Evolutionary conservation across 2,113 vertebrate species (phyloP), one percentile per base, ranked within the genome.

Genomic region (Epinephelus cyanopodus): DNA sequence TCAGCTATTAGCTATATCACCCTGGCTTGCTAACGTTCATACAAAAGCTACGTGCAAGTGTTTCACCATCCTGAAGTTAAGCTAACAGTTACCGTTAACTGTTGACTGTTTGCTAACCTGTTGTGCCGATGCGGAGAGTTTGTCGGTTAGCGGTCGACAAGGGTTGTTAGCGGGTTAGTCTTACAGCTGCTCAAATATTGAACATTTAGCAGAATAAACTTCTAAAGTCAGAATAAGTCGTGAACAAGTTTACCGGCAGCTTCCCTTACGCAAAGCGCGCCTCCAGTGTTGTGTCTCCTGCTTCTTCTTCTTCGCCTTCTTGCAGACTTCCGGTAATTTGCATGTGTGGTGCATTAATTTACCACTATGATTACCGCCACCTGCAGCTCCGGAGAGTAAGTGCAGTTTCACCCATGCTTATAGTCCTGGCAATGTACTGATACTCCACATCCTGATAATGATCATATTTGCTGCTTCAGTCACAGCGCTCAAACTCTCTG

Each of bases 311-410:
- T 63, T 27, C n/a, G 61, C 17, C 48, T 33, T 18, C 6, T 15
- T 17, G 9, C 9, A 2, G 1, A 17, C 1, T 65, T 74, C 71
- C 54, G 65, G 27, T 33, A 27, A 33, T 8, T 47, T 27, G 6
- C 15, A 1, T 5, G 7, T 29, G 9, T 6, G 13, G 39, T 14
- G 17, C 13, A 3, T 6, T n/a, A n/a, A n/a, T n/a, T n/a, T n/a
- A n/a, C n/a, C n/a, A n/a, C n/a, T n/a, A n/a, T n/a, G n/a, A n/a
- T n/a, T 52, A 60, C 29, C 48, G 87, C 78, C 89, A 4, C 83
- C 81, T 87, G 53, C 47, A 69, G 87, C 2, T 61, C 6, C 13
- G 65, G 63, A 60, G 57, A 45, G 6, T n/a, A 13, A 13, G 13
- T 23, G 21, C 4, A 21, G 29, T 17, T 29, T 58, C 25, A 61